Evolutionary conservation across 2,888 invertebrate species (phyloP).

Genomic region (Xestia sexstrigata): DNA sequence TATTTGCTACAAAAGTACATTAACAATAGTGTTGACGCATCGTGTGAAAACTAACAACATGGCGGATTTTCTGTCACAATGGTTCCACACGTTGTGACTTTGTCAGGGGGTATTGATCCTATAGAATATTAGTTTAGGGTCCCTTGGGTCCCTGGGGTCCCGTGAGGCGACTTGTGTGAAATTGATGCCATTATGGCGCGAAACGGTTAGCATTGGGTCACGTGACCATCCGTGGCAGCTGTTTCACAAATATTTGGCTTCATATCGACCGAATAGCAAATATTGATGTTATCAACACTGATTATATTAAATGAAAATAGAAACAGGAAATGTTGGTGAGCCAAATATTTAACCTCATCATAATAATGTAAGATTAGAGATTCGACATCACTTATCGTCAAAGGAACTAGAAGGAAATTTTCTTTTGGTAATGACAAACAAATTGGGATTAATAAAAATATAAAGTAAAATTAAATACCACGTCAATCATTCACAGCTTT

Average conservation of each 20-base stretch:
- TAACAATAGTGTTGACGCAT: slow-evolving; percentile 67
- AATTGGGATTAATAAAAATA: slow-evolving; percentile 2
- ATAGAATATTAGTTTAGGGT: slow-evolving; percentile 75
- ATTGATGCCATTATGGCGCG: slow-evolving; percentile 82
- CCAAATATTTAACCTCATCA: slow-evolving; percentile 41
- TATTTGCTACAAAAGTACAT: slow-evolving; percentile 56
- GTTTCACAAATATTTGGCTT: too few relatives aligned
- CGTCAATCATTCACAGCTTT: slow-evolving; percentile 20
- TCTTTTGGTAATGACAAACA: background rate
- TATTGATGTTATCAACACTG: slow-evolving; percentile 45
- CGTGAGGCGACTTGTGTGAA: slow-evolving; percentile 74
- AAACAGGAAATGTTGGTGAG: slow-evolving; percentile 30
- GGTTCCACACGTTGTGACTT: slow-evolving; percentile 73
- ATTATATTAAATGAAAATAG: slow-evolving; percentile 55
- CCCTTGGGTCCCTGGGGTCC: slow-evolving; percentile 66
- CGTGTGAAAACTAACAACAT: slow-evolving; percentile 76
- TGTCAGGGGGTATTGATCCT: slow-evolving; percentile 74
- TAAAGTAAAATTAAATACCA: background rate
- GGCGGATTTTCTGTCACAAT: slow-evolving; percentile 69
- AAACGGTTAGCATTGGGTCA: slow-evolving; percentile 63
- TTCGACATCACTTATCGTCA: background rate
- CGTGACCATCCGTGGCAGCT: slow-evolving; percentile 65
- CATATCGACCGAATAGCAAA: slow-evolving; percentile 52
- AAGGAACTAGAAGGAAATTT: background rate
- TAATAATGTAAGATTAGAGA: slow-evolving; percentile 1